Evolutionary conservation across 2,113 vertebrate species (phyloP).

Genomic region (Eublepharis macularius): DNA sequence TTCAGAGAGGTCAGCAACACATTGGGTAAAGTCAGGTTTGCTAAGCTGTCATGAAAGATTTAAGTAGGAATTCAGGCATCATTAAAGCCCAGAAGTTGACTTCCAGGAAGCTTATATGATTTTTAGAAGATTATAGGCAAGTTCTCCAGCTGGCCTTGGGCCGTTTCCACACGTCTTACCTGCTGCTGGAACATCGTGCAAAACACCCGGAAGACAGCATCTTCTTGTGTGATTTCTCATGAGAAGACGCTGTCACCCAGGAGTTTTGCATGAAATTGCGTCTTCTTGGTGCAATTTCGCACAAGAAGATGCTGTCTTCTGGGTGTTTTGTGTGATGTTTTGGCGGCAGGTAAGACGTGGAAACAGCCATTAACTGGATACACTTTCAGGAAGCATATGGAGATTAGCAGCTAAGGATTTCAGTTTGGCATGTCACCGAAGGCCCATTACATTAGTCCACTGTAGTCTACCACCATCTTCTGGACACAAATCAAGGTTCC

Average conservation of each 20-base stretch:
- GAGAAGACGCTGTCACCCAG: no score
- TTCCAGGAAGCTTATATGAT: not conserved
- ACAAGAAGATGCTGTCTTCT: no score
- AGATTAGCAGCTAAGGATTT: not conserved
- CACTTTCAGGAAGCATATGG: not conserved
- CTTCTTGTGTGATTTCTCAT: no score
- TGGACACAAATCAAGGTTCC: not conserved
- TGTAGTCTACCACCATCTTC: not conserved
- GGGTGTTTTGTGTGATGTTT: no score
- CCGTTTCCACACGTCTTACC: no score
- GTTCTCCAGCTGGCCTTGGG: not conserved
- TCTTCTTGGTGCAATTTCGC: no score
- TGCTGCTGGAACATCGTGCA: no score
- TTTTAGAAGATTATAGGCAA: not conserved
- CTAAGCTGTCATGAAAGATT: not conserved
- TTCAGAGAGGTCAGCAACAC: not conserved
- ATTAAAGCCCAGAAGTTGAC: not conserved
- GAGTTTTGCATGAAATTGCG: no score
- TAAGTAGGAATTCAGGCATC: not conserved
- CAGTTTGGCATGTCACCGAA: not conserved
- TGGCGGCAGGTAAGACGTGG: no score
- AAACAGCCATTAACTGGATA: not conserved
- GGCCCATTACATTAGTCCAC: not conserved
- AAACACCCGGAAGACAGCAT: no score
- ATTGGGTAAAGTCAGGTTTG: not conserved